phyloP scores from a whole-genome alignment of 2,888 invertebrate genomes.

The Melikaiella ostensackeni region DNA sequence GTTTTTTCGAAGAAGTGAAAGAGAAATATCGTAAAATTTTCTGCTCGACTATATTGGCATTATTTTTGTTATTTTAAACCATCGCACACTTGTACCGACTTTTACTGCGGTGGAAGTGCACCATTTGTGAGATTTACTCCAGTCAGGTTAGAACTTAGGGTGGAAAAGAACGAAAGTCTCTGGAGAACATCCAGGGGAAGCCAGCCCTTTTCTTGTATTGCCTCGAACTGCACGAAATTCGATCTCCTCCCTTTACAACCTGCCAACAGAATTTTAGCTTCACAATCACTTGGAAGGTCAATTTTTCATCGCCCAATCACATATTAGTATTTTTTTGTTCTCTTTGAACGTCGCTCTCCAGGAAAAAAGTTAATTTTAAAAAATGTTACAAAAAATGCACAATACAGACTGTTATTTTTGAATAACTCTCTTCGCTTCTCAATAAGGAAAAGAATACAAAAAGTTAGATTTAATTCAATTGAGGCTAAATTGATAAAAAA shows the following conservation, averaged over 20 bases:
- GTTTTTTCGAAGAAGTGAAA: background rate
- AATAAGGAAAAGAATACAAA: no score
- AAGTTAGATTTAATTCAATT: no score
- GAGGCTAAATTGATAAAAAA: no score
- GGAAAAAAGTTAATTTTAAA: no score
- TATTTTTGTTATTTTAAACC: conserved; percentile 58
- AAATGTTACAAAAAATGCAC: no score
- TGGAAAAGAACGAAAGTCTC: conserved; percentile 42
- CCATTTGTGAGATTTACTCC: conserved; percentile 53
- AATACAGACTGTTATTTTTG: no score
- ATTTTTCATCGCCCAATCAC: background rate
- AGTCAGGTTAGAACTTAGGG: conserved; percentile 44
- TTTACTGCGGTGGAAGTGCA: conserved; percentile 50
- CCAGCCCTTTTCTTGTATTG: conserved; percentile 55
- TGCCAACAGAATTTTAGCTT: conserved; percentile 2
- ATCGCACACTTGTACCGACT: conserved; percentile 55
- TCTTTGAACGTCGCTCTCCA: no score
- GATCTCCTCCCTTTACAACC: background rate
- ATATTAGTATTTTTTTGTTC: no score
- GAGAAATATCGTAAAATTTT: conserved; percentile 9
- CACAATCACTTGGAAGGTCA: background rate
- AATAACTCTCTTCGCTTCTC: no score
- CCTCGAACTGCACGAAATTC: conserved; percentile 47
- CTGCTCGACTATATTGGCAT: conserved; percentile 21
- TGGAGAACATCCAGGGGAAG: conserved; percentile 49